These are phyloP conservation scores for Danio kyathit DNA, from an alignment of 2,797 vertebrate genomes.

Conservation along the genomic window DNA sequence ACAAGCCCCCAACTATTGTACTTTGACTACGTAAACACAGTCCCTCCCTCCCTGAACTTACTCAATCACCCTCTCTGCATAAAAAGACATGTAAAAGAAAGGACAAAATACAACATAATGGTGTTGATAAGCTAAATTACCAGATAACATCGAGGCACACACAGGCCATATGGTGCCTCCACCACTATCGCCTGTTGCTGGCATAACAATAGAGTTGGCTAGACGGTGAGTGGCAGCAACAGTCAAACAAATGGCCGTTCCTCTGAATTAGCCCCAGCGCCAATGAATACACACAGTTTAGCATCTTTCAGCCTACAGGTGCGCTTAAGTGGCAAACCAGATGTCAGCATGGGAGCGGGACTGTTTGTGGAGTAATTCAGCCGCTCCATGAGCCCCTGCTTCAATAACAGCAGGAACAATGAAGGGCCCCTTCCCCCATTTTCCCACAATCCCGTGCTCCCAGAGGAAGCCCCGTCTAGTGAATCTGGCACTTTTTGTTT, in stretches of 20 bases:
- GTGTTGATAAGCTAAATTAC: conserved; percentile 88
- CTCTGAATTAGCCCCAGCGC: conserved; percentile 73
- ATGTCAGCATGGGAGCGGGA: conserved; percentile 88
- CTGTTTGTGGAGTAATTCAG: conserved; percentile 86
- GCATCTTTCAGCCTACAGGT: conserved; percentile 87
- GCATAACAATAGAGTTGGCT: conserved; percentile 89
- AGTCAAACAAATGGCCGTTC: conserved; percentile 86
- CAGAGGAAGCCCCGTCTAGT: conserved; percentile 53
- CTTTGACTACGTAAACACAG: conserved; percentile 45
- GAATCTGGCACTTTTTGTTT: conserved; percentile 17
- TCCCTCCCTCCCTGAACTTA: neutral
- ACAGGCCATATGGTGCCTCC: conserved; percentile 96
- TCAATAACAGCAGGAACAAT: conserved; percentile 85
- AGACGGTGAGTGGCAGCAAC: conserved; percentile 81
- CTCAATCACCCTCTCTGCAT: conserved; percentile 50
- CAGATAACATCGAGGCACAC: conserved; percentile 90
- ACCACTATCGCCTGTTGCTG: conserved; percentile 93
- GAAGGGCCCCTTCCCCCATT: conserved; percentile 67
- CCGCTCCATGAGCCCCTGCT: conserved; percentile 77
- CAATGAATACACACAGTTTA: conserved; percentile 64
- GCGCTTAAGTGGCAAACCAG: conserved; percentile 91
- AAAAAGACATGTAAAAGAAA: conserved; percentile 70
- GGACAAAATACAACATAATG: conserved; percentile 84
- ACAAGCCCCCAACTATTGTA: conserved; percentile 4
- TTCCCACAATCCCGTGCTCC: conserved; percentile 67